Evolutionary conservation across 1,140 invertebrate species (phyloP), one percentile per base, ranked within the genome.

Genomic region (Anoplophora glabripennis): DNA sequence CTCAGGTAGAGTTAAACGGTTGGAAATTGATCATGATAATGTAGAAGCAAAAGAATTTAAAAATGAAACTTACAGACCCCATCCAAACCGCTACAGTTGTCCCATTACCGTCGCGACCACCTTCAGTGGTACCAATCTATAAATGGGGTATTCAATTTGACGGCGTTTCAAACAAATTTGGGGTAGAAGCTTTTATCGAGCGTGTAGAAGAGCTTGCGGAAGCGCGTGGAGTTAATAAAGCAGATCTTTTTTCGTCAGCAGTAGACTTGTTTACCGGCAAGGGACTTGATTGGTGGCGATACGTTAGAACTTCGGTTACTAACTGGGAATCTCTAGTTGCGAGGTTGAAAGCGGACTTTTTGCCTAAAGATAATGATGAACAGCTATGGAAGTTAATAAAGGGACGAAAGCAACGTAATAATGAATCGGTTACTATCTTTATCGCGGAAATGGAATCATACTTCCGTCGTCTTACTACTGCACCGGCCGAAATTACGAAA

Each of bases 381-480:
- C 49, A 65, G 14, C 55, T 73, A n/a, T 64, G 72, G 53, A 40
- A 62, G 2, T 66, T 72, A 59, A 70, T 72, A 40, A 69, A 65
- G 47, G 40, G 38, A 9, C 46, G 71, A 12, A 71, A 64, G 8
- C 71, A 73, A 41, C 63, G 66, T 1, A 63, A 48, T 17, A 47
- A 68, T 52, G 72, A 75, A 66, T 21, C 52, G 12, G 53, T 67
- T 41, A 14, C 33, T 9, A 63, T 70, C 17, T 73, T 63, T 56
- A 48, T 75, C 1, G 59, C 71, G 0, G 51, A 65, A 9, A 69
- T 74, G 65, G 59, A 71, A 44, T 67, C 70, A 34, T 64, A 72
- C 53, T 73, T 75, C 59, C 66, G 65, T 49, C 52, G 68, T 9
- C 44, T 73, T 7, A 55, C 60, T 18, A 45, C 56, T 3, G 51